Evolutionary conservation across 30 jellyfish, hydroid and myxozoan genomes (phyloP).

Genomic region (Pelagia noctiluca): DNA sequence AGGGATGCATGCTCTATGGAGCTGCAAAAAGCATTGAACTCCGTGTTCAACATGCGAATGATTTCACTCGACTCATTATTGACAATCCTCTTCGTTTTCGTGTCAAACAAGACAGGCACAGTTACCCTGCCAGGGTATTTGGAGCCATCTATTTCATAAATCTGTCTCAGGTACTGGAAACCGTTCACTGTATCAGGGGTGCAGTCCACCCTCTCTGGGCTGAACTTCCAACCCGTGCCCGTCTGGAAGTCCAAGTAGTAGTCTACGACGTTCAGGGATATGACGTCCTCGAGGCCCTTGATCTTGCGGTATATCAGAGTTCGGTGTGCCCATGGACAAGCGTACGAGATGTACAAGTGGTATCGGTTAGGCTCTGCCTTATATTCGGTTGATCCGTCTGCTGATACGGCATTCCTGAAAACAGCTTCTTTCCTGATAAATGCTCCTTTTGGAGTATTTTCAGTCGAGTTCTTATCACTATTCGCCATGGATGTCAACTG

Average conservation of each 20-base stretch:
- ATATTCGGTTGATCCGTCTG: constrained; percentile 82
- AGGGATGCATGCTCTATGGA: constrained; percentile 74
- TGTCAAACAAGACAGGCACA: constrained; percentile 89
- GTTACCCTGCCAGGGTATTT: constrained; percentile 76
- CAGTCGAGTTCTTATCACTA: too few species aligned
- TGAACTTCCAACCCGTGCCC: constrained; percentile 76
- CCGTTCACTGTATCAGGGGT: constrained; percentile 77
- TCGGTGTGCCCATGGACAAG: constrained; percentile 93
- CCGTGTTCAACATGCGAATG: constrained; percentile 85
- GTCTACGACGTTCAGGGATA: constrained; percentile 74
- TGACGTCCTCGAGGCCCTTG: constrained; percentile 81
- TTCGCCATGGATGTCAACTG: too few species aligned
- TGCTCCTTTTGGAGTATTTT: constrained; percentile 57
- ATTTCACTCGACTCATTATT: constrained; percentile 83
- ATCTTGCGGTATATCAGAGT: constrained; percentile 43
- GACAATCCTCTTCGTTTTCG: constrained; percentile 76
- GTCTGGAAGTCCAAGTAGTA: constrained; percentile 31
- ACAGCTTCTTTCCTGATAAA: constrained; percentile 64
- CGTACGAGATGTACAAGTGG: constrained; percentile 75
- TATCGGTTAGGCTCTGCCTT: constrained; percentile 84
- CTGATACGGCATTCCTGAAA: constrained; percentile 55
- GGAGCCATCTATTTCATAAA: constrained; percentile 73
- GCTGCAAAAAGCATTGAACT: constrained; percentile 73
- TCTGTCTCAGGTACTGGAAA: constrained; percentile 60
- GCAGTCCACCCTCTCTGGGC: constrained; percentile 74